Evolutionary conservation across 2,113 vertebrate genomes (phyloP).

Genomic region (Otolemur garnettii): DNA sequence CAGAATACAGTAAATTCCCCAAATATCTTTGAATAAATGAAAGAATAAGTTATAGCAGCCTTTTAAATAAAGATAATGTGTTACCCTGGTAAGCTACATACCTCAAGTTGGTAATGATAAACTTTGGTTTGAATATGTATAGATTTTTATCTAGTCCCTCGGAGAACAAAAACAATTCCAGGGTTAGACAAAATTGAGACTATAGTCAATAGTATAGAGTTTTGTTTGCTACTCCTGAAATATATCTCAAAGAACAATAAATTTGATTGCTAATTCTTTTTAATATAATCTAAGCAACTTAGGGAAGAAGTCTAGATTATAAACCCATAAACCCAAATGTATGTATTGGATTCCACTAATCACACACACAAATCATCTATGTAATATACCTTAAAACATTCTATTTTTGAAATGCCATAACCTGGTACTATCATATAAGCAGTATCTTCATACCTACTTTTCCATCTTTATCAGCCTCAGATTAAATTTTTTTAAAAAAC

Average conservation of each 20-base stretch:
- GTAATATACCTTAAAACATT: slow-evolving; percentile 19
- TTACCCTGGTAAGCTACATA: neutral
- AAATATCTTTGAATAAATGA: slow-evolving; percentile 7
- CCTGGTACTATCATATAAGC: neutral
- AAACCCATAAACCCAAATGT: neutral
- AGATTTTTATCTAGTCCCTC: slow-evolving; percentile 24
- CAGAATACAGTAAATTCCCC: neutral
- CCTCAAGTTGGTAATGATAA: neutral
- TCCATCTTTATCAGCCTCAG: neutral
- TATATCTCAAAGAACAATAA: slow-evolving; percentile 35
- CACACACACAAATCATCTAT: neutral
- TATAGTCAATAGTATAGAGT: neutral
- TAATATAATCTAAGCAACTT: slow-evolving; percentile 23
- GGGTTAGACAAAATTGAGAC: neutral
- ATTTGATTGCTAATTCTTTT: slow-evolving; percentile 45
- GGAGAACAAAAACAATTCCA: slow-evolving; percentile 49
- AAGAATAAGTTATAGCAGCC: neutral
- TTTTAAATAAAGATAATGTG: neutral
- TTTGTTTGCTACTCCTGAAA: neutral
- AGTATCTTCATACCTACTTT: neutral
- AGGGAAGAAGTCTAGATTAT: neutral
- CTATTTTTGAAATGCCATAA: neutral
- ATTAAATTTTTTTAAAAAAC: neutral
- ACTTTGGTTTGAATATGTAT: neutral
- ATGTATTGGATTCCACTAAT: neutral